Conservation (phyloP, 2,113 vertebrate genomes). For the Pachycephala philippinensis region DNA sequence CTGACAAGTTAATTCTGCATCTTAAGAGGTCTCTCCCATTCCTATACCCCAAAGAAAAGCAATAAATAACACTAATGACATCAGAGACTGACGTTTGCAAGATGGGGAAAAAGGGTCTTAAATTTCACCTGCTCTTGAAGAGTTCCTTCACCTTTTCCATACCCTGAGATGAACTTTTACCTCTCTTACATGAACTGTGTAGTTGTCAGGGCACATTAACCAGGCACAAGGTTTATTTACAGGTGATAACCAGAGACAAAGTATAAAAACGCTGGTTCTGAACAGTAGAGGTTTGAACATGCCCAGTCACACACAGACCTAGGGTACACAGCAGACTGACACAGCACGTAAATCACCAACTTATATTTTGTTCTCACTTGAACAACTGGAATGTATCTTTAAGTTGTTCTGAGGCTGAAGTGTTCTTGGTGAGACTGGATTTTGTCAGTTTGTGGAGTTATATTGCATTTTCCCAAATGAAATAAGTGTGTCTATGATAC, state of each 20-base stretch:
- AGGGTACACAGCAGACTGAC: not conserved
- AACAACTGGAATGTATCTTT: not conserved
- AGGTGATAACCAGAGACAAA: not conserved
- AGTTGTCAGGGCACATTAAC: not conserved
- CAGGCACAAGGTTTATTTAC: not conserved
- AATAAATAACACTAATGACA: not conserved
- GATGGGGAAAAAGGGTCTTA: not conserved
- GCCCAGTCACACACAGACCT: not conserved
- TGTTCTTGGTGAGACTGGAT: not conserved
- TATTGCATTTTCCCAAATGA: not conserved
- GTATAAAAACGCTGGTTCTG: not conserved
- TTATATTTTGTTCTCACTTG: not conserved
- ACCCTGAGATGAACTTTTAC: not conserved
- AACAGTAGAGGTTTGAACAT: not conserved
- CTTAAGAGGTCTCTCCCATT: not conserved
- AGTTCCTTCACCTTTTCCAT: not conserved
- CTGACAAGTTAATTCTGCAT: not conserved
- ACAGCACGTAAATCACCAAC: rapidly evolving
- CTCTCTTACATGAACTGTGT: not conserved
- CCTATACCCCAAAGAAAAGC: not conserved
- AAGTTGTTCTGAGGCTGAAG: not conserved
- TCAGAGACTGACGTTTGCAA: not conserved
- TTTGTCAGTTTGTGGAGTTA: not conserved
- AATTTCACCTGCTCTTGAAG: not conserved
- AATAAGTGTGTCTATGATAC: not conserved